Conservation (phyloP, 2,113 vertebrate genomes). For the Elephas maximus region DNA sequence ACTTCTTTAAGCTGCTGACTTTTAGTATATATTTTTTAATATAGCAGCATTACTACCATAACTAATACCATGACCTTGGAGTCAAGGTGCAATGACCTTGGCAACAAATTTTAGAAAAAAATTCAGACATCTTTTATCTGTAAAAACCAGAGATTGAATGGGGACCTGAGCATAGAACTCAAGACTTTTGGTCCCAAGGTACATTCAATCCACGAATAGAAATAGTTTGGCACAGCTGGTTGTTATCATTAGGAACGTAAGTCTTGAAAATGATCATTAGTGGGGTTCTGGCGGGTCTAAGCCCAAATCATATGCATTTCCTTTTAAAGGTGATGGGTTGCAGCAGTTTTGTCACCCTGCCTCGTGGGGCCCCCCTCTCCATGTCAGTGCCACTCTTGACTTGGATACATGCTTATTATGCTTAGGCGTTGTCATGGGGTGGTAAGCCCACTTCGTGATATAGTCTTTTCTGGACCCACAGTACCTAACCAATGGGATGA, state of each 20-base stretch:
- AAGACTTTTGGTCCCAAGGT: background rate
- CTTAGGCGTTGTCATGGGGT: conserved; percentile 44
- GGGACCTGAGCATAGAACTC: background rate
- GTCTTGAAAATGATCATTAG: conserved; percentile 36
- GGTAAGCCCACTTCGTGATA: background rate
- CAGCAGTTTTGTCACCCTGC: conserved; percentile 58
- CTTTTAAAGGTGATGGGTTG: background rate
- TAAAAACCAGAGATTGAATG: background rate
- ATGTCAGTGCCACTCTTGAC: conserved; percentile 55
- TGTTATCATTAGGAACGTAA: background rate
- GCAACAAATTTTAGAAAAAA: background rate
- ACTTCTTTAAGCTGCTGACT: conserved; percentile 28
- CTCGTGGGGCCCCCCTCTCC: background rate
- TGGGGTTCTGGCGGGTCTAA: conserved; percentile 3
- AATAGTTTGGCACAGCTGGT: conserved; percentile 6
- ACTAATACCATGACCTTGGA: conserved; percentile 34
- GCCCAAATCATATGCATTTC: conserved; percentile 18
- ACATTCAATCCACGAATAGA: conserved; percentile 2
- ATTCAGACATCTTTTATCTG: conserved; percentile 31
- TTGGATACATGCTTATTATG: conserved; percentile 36
- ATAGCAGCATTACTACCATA: background rate
- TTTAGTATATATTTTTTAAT: background rate
- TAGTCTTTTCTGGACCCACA: background rate
- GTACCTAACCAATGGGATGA: background rate
- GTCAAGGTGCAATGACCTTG: conserved; percentile 3